Evolutionary conservation across 2,113 vertebrate genomes (phyloP), one percentile per base, ranked within the genome.

Genomic region (Microcebus griseorufus): DNA sequence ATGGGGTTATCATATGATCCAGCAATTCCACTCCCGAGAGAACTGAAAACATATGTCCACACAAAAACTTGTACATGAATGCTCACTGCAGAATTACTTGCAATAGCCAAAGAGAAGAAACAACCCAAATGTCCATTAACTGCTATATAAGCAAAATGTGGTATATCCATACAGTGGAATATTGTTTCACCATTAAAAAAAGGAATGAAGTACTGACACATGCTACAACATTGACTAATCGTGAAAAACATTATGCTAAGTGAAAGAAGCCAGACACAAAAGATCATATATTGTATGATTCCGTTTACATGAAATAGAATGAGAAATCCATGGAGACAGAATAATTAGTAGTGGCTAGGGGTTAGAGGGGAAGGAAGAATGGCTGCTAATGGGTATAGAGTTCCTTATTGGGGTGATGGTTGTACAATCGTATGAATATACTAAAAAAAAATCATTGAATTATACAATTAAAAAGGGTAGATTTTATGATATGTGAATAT

Each of bases 171-270:
- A 80, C 11, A 62, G 39, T 55, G 27, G 25, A 73, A 69, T 80
- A 79, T 69, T 45, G 84, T 69, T 55, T 23, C 32, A 64, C 23
- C 73, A 27, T 88, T 51, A 88, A 75, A 89, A 75, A 89, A 81
- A 58, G 55, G 14, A 78, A 79, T 18, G 5, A 93, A 70, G 48
- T 37, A 67, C 4, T 55, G 62, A 90, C 34, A 75, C 2, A 78
- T 22, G 22, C 34, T 79, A 80, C 39, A n/a, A 86, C 11, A 72
- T 1, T n/a, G 13, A 89, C 51, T 45, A 89, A 64, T 86, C 42
- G 42, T 94, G 42, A 90, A 64, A 64, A 94, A 80, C 76, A 84
- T 32, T 55, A 81, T 62, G 51, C n/a, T 86, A 81, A 84, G 39
- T 86, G 55, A 94, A 89, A 94, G 58, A 39, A 93, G 45, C 2